Conservation (phyloP, 2,888 invertebrate genomes). For the Meiosimyza platycephala region DNA sequence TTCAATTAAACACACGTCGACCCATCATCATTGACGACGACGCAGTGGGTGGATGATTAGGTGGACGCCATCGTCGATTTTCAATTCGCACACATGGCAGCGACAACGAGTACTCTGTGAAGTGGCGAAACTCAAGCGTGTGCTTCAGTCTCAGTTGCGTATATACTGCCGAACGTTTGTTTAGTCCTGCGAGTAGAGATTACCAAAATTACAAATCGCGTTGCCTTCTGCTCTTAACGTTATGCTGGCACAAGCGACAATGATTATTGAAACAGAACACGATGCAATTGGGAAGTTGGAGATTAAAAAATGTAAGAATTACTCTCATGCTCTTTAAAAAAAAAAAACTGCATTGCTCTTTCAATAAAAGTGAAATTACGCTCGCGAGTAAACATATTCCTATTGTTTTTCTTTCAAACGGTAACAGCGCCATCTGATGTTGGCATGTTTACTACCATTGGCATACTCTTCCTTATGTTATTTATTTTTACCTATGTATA, state of each 20-base stretch:
- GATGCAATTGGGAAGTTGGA: too few relatives aligned
- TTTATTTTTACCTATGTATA: slow-evolving; percentile 27
- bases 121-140: slow-evolving; percentile 30
- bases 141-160: slow-evolving; percentile 20
- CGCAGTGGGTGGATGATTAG: background rate
- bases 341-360: too few relatives aligned
- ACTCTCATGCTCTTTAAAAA: too few relatives aligned
- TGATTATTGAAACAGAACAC: background rate
- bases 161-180: slow-evolving; percentile 29
- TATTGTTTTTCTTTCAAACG: background rate
- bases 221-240: slow-evolving; percentile 4
- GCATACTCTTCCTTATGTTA: slow-evolving; percentile 1
- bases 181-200: slow-evolving; percentile 19
- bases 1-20: slow-evolving; percentile 9
- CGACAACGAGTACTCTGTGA: slow-evolving; percentile 16
- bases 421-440: slow-evolving; percentile 34
- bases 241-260: slow-evolving; percentile 4
- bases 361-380: background rate
- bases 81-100: slow-evolving; percentile 27
- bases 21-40: background rate
- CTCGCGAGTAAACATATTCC: background rate
- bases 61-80: slow-evolving; percentile 6
- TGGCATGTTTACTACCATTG: background rate
- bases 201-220: background rate
- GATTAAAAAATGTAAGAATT: too few relatives aligned